phyloP scores from a whole-genome alignment of 2,888 invertebrate genomes.

The Drosophila neotestacea region DNA sequence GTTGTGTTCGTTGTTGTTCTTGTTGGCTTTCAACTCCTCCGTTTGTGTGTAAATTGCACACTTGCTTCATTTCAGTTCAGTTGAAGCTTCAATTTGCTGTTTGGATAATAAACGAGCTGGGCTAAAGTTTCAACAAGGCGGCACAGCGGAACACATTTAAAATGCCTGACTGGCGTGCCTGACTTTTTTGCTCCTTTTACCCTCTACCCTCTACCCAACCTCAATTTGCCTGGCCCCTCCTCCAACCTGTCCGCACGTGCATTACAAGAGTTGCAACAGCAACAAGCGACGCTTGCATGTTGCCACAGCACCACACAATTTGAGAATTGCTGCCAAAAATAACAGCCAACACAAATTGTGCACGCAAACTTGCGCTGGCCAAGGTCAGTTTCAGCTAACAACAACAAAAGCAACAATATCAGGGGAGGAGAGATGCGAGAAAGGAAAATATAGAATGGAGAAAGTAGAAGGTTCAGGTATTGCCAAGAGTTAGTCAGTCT shows the following conservation, averaged over 20 bases:
- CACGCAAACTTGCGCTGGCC: slow-evolving; percentile 65
- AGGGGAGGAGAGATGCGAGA: neutral
- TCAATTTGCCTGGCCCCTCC: neutral
- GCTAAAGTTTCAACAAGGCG: slow-evolving; percentile 57
- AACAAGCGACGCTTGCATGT: slow-evolving; percentile 55
- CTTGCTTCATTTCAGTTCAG: slow-evolving; percentile 5
- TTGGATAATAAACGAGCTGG: slow-evolving; percentile 56
- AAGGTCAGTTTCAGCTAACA: slow-evolving; percentile 61
- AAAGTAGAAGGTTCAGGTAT: neutral
- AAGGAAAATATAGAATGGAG: neutral
- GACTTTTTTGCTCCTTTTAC: slow-evolving; percentile 5
- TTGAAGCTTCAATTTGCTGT: slow-evolving; percentile 30
- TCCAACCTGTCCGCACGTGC: slow-evolving; percentile 21
- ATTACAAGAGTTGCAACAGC: slow-evolving; percentile 18
- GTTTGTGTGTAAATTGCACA: slow-evolving; percentile 38
- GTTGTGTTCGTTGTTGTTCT: slow-evolving; percentile 7
- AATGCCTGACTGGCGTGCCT: slow-evolving; percentile 54
- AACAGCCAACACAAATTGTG: slow-evolving; percentile 68
- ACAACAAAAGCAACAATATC: slow-evolving; percentile 3
- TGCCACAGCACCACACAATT: slow-evolving; percentile 42
- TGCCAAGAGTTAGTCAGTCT: slow-evolving; percentile 9
- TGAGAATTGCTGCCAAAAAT: slow-evolving; percentile 66
- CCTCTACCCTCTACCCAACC: too few relatives aligned
- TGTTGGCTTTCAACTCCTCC: slow-evolving; percentile 24
- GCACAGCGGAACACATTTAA: slow-evolving; percentile 57